Evolutionary conservation across 2,797 vertebrate species (phyloP).

Genomic region (Heterohyrax brucei): DNA sequence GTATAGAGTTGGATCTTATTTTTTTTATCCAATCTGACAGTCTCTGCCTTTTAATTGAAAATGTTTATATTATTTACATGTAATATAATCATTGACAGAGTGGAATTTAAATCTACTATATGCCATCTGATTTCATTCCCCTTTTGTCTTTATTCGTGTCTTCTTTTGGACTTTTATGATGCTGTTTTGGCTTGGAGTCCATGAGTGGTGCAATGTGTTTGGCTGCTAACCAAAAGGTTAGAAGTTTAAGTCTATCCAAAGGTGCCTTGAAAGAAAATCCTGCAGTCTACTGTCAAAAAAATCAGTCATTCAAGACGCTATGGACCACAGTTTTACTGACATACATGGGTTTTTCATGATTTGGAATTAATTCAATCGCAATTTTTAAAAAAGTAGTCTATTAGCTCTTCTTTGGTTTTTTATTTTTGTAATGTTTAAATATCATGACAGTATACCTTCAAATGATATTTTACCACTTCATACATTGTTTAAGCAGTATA

Average conservation of each 20-base stretch:
- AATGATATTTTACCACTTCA: not conserved
- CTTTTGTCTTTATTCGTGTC: not conserved
- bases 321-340: not conserved
- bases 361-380: not conserved
- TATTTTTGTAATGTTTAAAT: not conserved
- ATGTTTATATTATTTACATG: not conserved
- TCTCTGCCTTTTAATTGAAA: not conserved
- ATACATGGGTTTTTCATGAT: not conserved
- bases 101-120: not conserved
- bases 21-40: conserved; percentile 6
- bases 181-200: not conserved
- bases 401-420: not conserved
- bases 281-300: not conserved
- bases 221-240: too few relatives aligned
- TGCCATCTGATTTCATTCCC: not conserved
- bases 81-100: not conserved
- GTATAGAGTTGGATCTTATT: not conserved
- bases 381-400: not conserved
- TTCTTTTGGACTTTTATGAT: not conserved
- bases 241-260: not conserved
- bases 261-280: not conserved
- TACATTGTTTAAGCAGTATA: not conserved
- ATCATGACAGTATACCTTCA: not conserved
- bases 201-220: too few relatives aligned
- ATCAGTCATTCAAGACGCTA: not conserved